Conservation (phyloP, 1,140 invertebrate genomes). For the Rhyzopertha dominica region DNA sequence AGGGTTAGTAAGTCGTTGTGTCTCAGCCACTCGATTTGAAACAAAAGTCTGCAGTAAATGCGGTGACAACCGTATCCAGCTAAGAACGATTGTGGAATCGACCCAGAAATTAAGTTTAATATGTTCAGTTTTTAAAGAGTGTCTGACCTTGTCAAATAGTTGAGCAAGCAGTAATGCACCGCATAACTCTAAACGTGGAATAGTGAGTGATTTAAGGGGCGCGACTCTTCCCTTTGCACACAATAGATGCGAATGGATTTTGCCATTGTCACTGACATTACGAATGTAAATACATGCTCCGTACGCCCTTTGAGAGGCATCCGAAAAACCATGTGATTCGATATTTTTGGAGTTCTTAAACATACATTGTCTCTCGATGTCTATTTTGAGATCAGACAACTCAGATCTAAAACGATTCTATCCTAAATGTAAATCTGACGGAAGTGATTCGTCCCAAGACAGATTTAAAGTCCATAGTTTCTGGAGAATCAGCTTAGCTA, state of each 20-base stretch:
- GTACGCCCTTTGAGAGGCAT: too few species aligned
- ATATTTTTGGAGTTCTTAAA: too few species aligned
- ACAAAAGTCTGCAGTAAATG: slow-evolving; percentile 31
- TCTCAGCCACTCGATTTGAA: slow-evolving; percentile 31
- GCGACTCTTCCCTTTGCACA: slow-evolving; percentile 36
- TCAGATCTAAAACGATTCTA: slow-evolving; percentile 14
- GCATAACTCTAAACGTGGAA: slow-evolving; percentile 26
- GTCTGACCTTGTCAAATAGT: slow-evolving; percentile 13
- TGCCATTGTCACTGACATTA: too few species aligned
- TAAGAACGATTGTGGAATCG: too few species aligned
- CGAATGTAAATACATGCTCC: too few species aligned
- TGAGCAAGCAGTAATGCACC: slow-evolving; percentile 13
- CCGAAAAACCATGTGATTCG: too few species aligned
- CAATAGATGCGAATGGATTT: too few species aligned
- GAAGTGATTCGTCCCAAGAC: slow-evolving; percentile 43
- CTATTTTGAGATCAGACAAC: slow-evolving; percentile 7
- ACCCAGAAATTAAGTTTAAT: too few species aligned
- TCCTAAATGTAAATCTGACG: slow-evolving; percentile 17
- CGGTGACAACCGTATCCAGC: too few species aligned
- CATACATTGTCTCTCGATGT: too few species aligned
- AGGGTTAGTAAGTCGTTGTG: slow-evolving; percentile 19
- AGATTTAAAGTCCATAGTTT: slow-evolving; percentile 38
- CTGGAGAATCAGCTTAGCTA: slow-evolving; percentile 45
- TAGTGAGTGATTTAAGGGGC: slow-evolving; percentile 20
- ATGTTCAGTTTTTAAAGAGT: too few species aligned